phyloP scores from a whole-genome alignment of 2,113 vertebrate genomes.

The Argyrosomus japonicus region DNA sequence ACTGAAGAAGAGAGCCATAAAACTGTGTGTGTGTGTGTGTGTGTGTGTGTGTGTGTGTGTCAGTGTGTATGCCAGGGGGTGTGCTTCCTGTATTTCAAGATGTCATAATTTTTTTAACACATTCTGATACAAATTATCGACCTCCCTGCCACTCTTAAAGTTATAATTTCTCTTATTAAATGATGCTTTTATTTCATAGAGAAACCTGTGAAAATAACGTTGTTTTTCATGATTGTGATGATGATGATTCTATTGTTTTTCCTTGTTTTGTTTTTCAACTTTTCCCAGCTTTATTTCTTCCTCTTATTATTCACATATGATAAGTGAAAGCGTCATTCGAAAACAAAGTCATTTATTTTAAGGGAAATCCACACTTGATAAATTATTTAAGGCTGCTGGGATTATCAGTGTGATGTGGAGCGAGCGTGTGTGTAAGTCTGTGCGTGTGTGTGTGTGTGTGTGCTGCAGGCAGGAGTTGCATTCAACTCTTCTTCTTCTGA shows the following conservation, averaged over 20 bases:
- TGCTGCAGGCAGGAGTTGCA: constrained; percentile 57
- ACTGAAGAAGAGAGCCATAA: constrained; percentile 37
- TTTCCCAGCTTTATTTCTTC: constrained; percentile 26
- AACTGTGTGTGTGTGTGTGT: constrained; percentile 9
- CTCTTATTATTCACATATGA: constrained; percentile 63
- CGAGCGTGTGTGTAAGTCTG: constrained; percentile 17
- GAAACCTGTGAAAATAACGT: not conserved
- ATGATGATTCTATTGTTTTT: constrained; percentile 34
- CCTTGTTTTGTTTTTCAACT: constrained; percentile 29
- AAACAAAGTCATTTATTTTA: constrained; percentile 76
- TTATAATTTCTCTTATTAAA: constrained; percentile 12
- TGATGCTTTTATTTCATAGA: not conserved
- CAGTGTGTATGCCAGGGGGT: not conserved
- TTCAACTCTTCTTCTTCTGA: constrained; percentile 59
- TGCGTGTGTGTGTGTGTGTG: constrained; percentile 16
- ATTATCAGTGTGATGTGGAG: constrained; percentile 58
- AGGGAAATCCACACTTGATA: constrained; percentile 74
- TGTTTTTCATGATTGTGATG: constrained; percentile 13
- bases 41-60: constrained; percentile 14
- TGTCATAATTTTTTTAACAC: constrained; percentile 19
- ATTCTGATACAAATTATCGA: constrained; percentile 13
- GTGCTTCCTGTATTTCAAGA: constrained; percentile 23
- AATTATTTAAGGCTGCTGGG: constrained; percentile 81
- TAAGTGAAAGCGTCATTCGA: constrained; percentile 19
- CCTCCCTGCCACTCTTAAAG: not conserved